phyloP scores from a whole-genome alignment of 2,797 vertebrate species.

The Pyrocephalus nanus region DNA sequence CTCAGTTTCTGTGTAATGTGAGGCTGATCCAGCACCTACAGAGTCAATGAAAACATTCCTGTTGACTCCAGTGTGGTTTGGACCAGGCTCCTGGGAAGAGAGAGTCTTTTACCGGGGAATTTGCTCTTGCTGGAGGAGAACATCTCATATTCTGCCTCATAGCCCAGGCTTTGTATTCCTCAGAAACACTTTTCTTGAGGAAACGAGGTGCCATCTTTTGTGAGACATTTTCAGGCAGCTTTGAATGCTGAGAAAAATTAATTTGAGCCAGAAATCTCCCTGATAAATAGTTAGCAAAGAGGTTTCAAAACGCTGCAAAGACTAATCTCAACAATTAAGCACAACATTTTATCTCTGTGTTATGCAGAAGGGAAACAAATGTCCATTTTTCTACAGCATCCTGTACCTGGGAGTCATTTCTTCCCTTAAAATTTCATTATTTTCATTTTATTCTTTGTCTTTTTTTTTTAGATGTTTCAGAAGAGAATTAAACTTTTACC shows the following conservation, averaged over 20 bases:
- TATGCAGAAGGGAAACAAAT: not conserved
- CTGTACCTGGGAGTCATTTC: not conserved
- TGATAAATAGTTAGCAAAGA: not conserved
- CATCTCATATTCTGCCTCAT: not conserved
- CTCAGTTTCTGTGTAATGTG: not conserved
- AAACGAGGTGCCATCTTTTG: not conserved
- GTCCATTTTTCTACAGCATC: not conserved
- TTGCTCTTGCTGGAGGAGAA: not conserved
- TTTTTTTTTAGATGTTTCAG: not conserved
- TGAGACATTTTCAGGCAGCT: not conserved
- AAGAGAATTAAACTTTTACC: conserved; percentile 54
- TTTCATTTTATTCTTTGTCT: not conserved
- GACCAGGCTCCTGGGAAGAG: not conserved
- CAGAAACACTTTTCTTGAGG: not conserved
- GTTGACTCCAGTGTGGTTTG: not conserved
- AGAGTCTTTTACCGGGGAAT: not conserved
- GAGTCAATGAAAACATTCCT: conserved; percentile 14
- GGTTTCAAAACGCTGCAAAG: not conserved
- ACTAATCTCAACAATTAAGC: not conserved
- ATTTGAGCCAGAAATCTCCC: not conserved
- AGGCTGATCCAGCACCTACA: not conserved
- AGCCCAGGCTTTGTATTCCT: not conserved
- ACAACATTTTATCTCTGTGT: not conserved
- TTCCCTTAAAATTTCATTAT: not conserved
- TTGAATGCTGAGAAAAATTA: not conserved